Evolutionary conservation across 1,140 invertebrate genomes (phyloP), one percentile per base, ranked within the genome.

Genomic region (Zaprionus lachaisei): DNA sequence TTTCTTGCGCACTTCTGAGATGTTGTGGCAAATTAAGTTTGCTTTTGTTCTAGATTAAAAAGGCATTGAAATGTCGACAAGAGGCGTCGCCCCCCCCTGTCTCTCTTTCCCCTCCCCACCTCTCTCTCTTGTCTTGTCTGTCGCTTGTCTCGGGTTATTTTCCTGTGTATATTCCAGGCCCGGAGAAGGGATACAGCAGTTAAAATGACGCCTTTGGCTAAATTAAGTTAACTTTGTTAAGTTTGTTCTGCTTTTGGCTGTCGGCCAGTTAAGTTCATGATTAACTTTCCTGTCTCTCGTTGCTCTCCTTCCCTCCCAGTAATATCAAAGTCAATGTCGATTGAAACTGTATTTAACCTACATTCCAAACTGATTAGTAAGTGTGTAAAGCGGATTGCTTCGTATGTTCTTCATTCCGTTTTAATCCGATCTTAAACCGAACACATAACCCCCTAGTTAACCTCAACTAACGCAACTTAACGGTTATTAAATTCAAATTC

Each of bases 41-140:
- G 77, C 72, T 71, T 79, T 79, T 79, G 77, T 79, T 79, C 77
- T 79, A 79, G 77, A 79, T 79, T 79, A 79, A 79, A 76, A 79
- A 76, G 72, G 72, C 72, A 79, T 79, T 79, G 77, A 70, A 70
- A 74, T 78, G 77, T 76, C 73, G 73, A 74, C 71, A 73, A 73
- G 41, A 58, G 55, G 31, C 37, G 17, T 37, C 37, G 12, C 58
- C 5, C 7, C 1, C 58, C 1, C n/a, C n/a, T n/a, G n/a, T 11
- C 34, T 5, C 12, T 9, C 5, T 22, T 5, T 14, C 14, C 20
- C 15, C 14, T 38, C 26, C 14, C 41, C 20, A 5, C 1, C 12
- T 51, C 11, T 5, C 1, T 9, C 11, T 24, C 5, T 17, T 7
- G n/a, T 9, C 12, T 37, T 31, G 28, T 66, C n/a, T 24, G 44